Evolutionary conservation across 2,113 vertebrate genomes (phyloP), one percentile per base, ranked within the genome.

Genomic region (Triplophysa siluroides): DNA sequence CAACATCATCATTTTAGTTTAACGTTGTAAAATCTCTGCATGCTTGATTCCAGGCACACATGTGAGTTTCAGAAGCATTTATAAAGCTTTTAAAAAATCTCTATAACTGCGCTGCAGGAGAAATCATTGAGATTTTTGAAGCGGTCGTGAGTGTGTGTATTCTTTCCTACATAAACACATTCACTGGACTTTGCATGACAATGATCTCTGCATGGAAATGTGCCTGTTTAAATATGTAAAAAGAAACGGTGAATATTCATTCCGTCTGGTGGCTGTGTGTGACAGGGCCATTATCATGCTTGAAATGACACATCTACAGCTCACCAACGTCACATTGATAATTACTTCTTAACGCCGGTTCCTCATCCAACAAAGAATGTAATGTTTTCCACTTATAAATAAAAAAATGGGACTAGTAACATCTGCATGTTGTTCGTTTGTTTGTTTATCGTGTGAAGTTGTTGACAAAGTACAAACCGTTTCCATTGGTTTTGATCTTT

Each of bases 161-260:
- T 21, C 64, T 43, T 21, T 47, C 2, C 10, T 45, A 12, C 43
- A 12, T 45, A 18, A 52, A 71, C 29, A 38, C 12, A 60, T 60
- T 60, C 29, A 41, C 2, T 73, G 3, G 29, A 58, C 54, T 10
- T 60, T 60, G 70, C 54, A 73, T 73, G 54, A 43, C 33, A 73
- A 58, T 73, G 29, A 73, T 60, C 19, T 72, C 4, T n/a, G 29
- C 12, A 72, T 41, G 26, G 10, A 72, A 72, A 72, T 72, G 26
- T 72, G 70, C 12, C 60, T 60, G 70, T 73, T 60, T 41, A 73
- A 73, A 73, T 73, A 41, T 73, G 54, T 60, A 13, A 38, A 73
- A 58, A 21, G 18, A 21, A 38, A 4, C 33, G 4, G 26, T 13
- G 3, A 58, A 38, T 54, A n/a, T 71, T 71, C 52, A n/a, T 18